These are phyloP conservation scores for Plectus sambesii DNA, from an alignment of 1,140 invertebrate genomes.

Conservation along the genomic window DNA sequence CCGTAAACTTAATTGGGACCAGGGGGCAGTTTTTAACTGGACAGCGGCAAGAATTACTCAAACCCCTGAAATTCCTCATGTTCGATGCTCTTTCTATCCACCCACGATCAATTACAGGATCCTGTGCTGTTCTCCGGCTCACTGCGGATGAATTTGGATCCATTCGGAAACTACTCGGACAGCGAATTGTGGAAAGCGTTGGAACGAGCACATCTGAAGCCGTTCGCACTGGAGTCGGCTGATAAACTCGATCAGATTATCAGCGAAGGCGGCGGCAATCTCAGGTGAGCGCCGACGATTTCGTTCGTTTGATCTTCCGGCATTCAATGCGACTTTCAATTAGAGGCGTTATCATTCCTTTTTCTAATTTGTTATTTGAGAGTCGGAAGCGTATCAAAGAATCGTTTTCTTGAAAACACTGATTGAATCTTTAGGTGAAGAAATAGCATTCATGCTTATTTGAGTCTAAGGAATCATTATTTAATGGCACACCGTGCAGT, in stretches of 20 bases:
- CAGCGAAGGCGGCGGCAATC: constrained; percentile 45
- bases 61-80: no score
- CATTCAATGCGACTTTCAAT: not conserved
- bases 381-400: not conserved
- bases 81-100: no score
- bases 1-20: no score
- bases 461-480: no score
- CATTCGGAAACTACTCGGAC: constrained; percentile 53
- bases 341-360: no score
- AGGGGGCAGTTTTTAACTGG: no score
- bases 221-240: constrained; percentile 21
- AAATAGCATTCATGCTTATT: no score
- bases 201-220: constrained; percentile 50
- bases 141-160: constrained; percentile 55
- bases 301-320: not conserved
- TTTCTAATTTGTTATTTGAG: not conserved
- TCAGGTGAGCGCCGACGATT: constrained; percentile 54
- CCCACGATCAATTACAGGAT: no score
- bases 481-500: constrained; percentile 15
- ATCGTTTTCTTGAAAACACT: not conserved
- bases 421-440: constrained; percentile 11
- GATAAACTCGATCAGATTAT: constrained; percentile 36
- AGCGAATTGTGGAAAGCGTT: constrained; percentile 54
- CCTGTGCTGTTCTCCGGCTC: constrained; percentile 50
- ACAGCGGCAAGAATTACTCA: no score